phyloP scores from a whole-genome alignment of 2,797 vertebrate species.

The Lycodopsis pacificus region DNA sequence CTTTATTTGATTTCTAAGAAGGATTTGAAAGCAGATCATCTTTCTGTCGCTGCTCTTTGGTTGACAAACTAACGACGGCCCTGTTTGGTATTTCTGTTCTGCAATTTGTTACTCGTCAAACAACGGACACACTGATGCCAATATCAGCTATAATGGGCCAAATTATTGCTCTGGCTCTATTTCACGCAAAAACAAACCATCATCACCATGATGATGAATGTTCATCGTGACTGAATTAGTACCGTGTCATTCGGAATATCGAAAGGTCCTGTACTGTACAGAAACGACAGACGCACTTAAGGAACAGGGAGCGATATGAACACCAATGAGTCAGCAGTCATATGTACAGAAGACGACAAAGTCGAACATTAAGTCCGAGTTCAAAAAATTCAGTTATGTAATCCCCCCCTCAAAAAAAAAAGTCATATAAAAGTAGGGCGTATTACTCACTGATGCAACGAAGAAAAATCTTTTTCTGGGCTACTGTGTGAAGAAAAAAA shows the following conservation, averaged over 20 bases:
- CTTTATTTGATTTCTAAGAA: not conserved
- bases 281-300: not conserved
- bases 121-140: not conserved
- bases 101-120: not conserved
- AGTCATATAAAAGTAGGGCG: slow-evolving; percentile 70
- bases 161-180: not conserved
- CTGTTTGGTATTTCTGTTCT: too few species aligned
- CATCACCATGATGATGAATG: not conserved
- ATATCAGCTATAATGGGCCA: not conserved
- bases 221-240: not conserved
- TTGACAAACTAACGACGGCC: not conserved
- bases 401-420: slow-evolving; percentile 55
- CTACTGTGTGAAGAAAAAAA: slow-evolving; percentile 45
- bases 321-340: slow-evolving; percentile 3
- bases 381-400: slow-evolving; percentile 66
- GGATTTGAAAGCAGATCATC: not conserved
- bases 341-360: slow-evolving; percentile 18
- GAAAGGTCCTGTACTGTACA: not conserved
- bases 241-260: not conserved
- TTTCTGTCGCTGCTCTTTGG: not conserved
- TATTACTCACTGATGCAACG: slow-evolving; percentile 77
- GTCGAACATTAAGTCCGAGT: slow-evolving; percentile 47
- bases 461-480: slow-evolving; percentile 67
- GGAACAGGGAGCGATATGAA: slow-evolving; percentile 14
- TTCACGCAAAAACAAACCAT: not conserved